A percentile compares a stretch with the other conserved stretches of the same genome.
Evolutionary conservation across 2,113 vertebrate species (phyloP).

Genomic region (Ovis canadensis): DNA sequence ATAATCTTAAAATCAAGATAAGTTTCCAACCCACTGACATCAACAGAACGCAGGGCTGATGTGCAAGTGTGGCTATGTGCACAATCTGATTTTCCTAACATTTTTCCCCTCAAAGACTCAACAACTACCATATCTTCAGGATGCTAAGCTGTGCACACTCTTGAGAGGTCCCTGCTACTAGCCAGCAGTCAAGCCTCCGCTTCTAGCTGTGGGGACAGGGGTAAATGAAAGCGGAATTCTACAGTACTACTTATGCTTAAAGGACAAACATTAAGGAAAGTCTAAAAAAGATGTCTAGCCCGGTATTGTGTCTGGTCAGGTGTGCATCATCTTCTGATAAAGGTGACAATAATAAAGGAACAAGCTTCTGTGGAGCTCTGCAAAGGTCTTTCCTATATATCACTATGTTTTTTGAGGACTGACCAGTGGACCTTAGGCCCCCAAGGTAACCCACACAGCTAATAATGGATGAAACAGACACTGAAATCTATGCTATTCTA

Average conservation of each 20-base stretch:
- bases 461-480: not conserved
- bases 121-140: not conserved
- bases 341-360: not conserved
- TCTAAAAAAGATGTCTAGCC: not conserved
- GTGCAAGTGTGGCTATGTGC: not conserved
- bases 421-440: not conserved
- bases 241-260: not conserved
- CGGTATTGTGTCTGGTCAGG: not conserved
- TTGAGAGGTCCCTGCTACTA: not conserved
- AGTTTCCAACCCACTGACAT: not conserved
- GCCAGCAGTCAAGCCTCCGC: not conserved
- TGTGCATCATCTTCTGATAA: not conserved
- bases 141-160: not conserved
- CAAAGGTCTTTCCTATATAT: not conserved
- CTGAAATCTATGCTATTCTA: not conserved
- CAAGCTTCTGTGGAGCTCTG: not conserved
- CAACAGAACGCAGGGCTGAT: not conserved
- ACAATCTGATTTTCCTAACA: not conserved
- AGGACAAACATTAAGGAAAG: not conserved
- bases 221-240: not conserved
- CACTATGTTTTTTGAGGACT: not conserved
- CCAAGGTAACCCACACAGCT: not conserved
- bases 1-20: not conserved
- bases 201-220: not conserved
- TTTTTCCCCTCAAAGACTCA: not conserved